Evolutionary conservation across 2,113 vertebrate genomes (phyloP), one percentile per base, ranked within the genome.

Genomic region (Gobiocypris rarus): DNA sequence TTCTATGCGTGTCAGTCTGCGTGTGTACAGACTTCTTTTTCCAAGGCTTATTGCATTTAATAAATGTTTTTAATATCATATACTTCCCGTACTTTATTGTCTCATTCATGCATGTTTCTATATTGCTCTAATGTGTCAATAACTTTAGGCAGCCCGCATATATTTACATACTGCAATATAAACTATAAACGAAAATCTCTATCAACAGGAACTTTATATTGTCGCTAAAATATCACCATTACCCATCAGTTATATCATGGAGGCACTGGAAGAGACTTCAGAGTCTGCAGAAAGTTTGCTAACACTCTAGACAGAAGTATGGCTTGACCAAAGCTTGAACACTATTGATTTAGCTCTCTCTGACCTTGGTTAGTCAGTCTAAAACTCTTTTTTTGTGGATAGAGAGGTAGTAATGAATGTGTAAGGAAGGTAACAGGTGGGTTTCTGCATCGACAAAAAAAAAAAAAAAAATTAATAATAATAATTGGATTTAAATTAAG

Each of bases 301-400:
- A n/a, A 43, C 43, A n/a, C 38, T 41, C 38, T 45, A 71, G 41
- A 71, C 41, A 45, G 69, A 41, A 7, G 1, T 58, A 43, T 2
- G 34, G 31, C n/a, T 77, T 77, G 75, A 41, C 52, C 34, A 24
- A 31, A 24, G 34, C 19, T 77, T 77, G 34, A 34, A 22, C 50
- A 56, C 50, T 3, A 76, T 54, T 76, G 34, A 77, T 59, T 59
- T 77, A 77, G 13, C 31, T 24, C n/a, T 22, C 31, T n/a, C 54
- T 59, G 75, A 41, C 54, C 50, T 76, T 45, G 69, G 69, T 71
- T 24, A 71, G 69, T 45, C 69, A 24, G 69, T 24, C 2, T 71
- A 45, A 43, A 70, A 24, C 22, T 7, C 0, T 43, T 69, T 1
- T n/a, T 70, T 70, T 70, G 34, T 43, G 67, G 67, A n/a, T 24